A percentile compares a stretch with the other conserved stretches of the same genome.
These are phyloP conservation scores for Agrochola macilenta DNA, from an alignment of 2,888 invertebrate species.

Conservation along the genomic window DNA sequence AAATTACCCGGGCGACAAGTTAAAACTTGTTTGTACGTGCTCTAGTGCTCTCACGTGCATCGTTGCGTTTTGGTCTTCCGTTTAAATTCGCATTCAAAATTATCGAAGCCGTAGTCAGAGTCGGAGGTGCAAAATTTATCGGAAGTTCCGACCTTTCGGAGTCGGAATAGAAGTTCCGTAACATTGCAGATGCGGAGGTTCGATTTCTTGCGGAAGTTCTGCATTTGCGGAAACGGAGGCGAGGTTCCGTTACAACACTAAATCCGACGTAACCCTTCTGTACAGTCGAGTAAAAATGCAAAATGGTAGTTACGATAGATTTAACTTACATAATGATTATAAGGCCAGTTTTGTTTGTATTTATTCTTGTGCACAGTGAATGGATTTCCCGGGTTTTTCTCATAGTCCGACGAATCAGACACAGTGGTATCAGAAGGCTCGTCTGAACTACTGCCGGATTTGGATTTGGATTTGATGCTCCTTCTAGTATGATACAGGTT, in stretches of 20 bases:
- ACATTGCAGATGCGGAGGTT: background rate
- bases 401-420: conserved; percentile 55
- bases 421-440: background rate
- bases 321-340: conserved; percentile 78
- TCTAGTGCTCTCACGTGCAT: no score
- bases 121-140: no score
- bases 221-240: background rate
- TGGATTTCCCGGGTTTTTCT: conserved; percentile 84
- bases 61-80: no score
- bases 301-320: background rate
- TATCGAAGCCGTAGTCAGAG: no score
- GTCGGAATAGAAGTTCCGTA: no score
- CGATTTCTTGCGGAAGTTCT: background rate
- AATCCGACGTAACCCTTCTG: background rate
- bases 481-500: conserved; percentile 5
- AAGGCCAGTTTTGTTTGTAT: conserved; percentile 83
- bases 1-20: no score
- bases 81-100: no score
- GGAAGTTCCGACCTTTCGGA: no score
- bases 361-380: conserved; percentile 80
- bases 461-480: background rate
- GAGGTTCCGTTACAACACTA: background rate
- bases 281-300: background rate
- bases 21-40: no score
- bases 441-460: background rate